Percentiles rank a stretch among this genome's conserved stretches.
These are phyloP conservation scores for Papilio xuthus DNA, from an alignment of 1,140 invertebrate species.

Conservation along the genomic window DNA sequence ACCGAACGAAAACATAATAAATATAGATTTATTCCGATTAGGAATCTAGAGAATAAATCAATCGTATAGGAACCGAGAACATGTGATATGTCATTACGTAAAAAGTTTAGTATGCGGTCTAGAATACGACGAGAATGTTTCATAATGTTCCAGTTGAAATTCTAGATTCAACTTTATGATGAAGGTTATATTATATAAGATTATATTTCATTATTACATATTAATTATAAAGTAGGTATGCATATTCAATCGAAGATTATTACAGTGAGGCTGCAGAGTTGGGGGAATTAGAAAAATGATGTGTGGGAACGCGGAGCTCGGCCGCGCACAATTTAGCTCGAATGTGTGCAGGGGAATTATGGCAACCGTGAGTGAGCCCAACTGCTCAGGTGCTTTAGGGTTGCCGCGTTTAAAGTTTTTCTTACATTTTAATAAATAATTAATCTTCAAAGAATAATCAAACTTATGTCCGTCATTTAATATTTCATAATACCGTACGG, in stretches of 20 bases:
- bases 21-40: slow-evolving; percentile 61
- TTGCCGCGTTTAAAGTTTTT: slow-evolving; percentile 37
- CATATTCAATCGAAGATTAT: slow-evolving; percentile 49
- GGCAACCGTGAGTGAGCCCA: slow-evolving; percentile 67
- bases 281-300: slow-evolving; percentile 77
- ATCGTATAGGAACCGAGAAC: slow-evolving; percentile 24
- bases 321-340: slow-evolving; percentile 68
- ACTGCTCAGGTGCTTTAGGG: slow-evolving; percentile 59
- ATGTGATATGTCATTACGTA: slow-evolving; percentile 37
- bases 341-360: slow-evolving; percentile 74
- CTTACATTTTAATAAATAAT: slow-evolving; percentile 7
- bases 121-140: slow-evolving; percentile 28
- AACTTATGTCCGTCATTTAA: background rate
- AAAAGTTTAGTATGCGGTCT: slow-evolving; percentile 33
- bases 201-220: slow-evolving; percentile 37
- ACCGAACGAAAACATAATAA: slow-evolving; percentile 72
- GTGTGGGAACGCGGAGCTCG: slow-evolving; percentile 71
- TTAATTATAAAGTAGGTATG: slow-evolving; percentile 36
- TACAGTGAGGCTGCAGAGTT: slow-evolving; percentile 67
- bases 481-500: slow-evolving; percentile 43
- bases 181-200: slow-evolving; percentile 6
- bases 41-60: slow-evolving; percentile 38
- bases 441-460: background rate
- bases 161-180: slow-evolving; percentile 8
- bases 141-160: slow-evolving; percentile 31